Conservation (phyloP, 2,797 vertebrate genomes). For the Picus viridis region DNA sequence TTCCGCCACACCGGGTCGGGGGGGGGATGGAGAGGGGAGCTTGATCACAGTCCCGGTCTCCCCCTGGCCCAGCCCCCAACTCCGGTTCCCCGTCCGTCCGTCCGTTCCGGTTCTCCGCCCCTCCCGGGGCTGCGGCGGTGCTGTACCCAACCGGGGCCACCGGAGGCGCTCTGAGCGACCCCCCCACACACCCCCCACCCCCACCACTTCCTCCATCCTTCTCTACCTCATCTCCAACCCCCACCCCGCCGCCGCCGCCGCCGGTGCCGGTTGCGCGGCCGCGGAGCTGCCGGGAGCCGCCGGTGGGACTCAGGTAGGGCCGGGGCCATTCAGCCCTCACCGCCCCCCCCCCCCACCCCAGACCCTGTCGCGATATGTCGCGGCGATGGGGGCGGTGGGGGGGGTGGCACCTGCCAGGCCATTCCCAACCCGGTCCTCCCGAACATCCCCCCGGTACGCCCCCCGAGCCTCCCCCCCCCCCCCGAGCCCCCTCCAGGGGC, state of each 20-base stretch:
- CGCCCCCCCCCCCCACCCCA: too few species aligned
- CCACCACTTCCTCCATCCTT: too few species aligned
- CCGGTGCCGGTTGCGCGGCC: neutral
- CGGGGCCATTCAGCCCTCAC: neutral
- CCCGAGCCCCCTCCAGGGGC: too few species aligned
- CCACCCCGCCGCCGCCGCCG: neutral
- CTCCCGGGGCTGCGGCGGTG: neutral
- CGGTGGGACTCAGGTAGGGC: neutral
- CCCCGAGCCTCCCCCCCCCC: too few species aligned
- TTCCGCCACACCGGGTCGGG: too few species aligned
- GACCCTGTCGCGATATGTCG: neutral
- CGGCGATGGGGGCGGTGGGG: too few species aligned
- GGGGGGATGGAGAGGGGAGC: too few species aligned
- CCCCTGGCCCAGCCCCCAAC: neutral
- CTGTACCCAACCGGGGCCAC: neutral
- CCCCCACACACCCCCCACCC: too few species aligned
- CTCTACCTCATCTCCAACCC: neutral
- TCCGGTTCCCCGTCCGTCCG: slow-evolving; percentile 17
- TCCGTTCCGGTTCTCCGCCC: neutral
- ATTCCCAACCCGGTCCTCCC: too few species aligned
- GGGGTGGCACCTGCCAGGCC: neutral
- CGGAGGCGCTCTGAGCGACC: too few species aligned
- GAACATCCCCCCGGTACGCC: too few species aligned
- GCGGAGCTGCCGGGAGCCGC: neutral
- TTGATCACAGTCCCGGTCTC: too few species aligned